Evolutionary conservation across 2,113 vertebrate species (phyloP), one percentile per base, ranked within the genome.

Genomic region (Alexandromys fortis): DNA sequence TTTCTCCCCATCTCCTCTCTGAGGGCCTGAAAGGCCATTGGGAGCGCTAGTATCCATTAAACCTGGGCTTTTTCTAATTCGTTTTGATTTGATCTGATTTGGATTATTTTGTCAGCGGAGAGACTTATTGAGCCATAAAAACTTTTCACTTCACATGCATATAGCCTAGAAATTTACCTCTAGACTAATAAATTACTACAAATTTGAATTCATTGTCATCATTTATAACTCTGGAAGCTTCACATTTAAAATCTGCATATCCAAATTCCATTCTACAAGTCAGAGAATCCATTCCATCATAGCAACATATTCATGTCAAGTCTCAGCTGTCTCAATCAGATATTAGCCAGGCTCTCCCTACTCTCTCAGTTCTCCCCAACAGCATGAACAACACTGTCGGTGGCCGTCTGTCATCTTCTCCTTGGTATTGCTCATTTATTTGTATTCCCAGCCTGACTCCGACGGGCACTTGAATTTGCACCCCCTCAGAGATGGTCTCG

Each of bases 181-280:
- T 78, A 78, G 38, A 77, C 42, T 65, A 55, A 87, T 10, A 63
- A 1, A 30, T 5, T 78, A 63, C 91, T 97, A 89, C 55, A 78
- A 35, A 72, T 78, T 82, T 92, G 30, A 97, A 87, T 89, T 91
- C 24, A 65, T 28, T 91, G 47, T 17, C 24, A 49, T 67, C 12
- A 67, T 85, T 79, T 89, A 72, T 81, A 92, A 92, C 72, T 89
- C 33, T 81, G 12, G 30, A 91, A 67, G 47, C 89, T 87, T 47
- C 72, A 26, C 38, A 52, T 65, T 58, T 55, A 91, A 92, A 89
- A 68, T 87, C 26, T 38, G 10, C 26, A 65, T 11, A 55, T 88
- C 42, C 33, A 94, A 61, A n/a, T 85, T 89, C 24, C 47, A 45
- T 75, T 93, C 90, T 89, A 67, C 21, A 92, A 82, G 47, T 88